phyloP scores from a whole-genome alignment of 2,113 vertebrate species.

The Clarias macrocephalus region DNA sequence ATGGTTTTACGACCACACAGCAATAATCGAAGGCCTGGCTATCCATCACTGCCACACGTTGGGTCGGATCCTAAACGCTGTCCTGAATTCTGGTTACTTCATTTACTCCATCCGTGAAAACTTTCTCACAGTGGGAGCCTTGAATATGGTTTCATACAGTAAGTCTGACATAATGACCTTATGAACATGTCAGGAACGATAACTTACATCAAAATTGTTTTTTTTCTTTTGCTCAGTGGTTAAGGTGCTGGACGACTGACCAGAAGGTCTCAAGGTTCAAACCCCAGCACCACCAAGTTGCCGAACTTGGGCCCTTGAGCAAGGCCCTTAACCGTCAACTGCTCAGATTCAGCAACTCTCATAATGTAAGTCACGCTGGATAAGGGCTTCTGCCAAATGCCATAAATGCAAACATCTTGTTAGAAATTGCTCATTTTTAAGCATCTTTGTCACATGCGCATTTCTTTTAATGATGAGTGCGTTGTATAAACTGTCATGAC shows the following conservation, averaged over 20 bases:
- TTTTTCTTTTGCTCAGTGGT: too few species aligned
- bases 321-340: too few species aligned
- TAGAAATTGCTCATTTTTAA: too few species aligned
- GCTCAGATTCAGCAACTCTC: too few species aligned
- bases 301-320: too few species aligned
- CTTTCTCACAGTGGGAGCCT: not conserved
- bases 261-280: too few species aligned
- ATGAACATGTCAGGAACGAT: not conserved
- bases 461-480: not conserved
- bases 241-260: too few species aligned
- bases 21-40: slow-evolving; percentile 57
- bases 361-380: too few species aligned
- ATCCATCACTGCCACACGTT: slow-evolving; percentile 67
- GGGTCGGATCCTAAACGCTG: slow-evolving; percentile 60
- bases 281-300: too few species aligned
- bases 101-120: slow-evolving; percentile 10
- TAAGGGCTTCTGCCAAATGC: too few species aligned
- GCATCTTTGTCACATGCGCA: too few species aligned
- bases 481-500: not conserved
- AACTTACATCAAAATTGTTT: not conserved
- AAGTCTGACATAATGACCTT: not conserved
- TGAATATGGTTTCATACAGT: not conserved
- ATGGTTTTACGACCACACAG: slow-evolving; percentile 42
- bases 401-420: too few species aligned
- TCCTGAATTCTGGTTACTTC: slow-evolving; percentile 16